phyloP scores from a whole-genome alignment of 1,140 invertebrate genomes.

The Muscidifurax raptorellus region DNA sequence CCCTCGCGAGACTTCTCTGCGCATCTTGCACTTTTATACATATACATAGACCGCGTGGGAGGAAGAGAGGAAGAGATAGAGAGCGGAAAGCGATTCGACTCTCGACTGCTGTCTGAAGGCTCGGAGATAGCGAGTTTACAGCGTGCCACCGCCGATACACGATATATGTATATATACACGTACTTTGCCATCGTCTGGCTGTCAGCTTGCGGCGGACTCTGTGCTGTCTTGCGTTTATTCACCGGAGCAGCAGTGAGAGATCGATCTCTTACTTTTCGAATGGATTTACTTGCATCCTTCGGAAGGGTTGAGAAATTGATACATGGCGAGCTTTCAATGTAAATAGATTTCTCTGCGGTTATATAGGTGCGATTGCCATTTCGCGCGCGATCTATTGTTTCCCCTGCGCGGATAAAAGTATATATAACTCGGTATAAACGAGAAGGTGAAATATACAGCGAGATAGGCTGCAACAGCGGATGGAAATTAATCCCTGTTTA shows the following conservation, averaged over 20 bases:
- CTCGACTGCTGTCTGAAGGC: background rate
- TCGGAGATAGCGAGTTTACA: constrained; percentile 32
- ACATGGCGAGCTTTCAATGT: no score
- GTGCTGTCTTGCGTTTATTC: background rate
- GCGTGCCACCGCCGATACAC: background rate
- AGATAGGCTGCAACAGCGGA: no score
- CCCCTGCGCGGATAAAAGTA: no score
- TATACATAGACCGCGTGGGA: no score
- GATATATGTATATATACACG: no score
- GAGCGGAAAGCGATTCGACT: background rate
- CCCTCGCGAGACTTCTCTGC: background rate
- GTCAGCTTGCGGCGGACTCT: background rate
- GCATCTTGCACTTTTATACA: background rate
- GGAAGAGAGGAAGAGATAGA: background rate
- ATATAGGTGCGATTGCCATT: no score
- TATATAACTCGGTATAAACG: no score
- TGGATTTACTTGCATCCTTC: background rate
- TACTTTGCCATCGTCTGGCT: background rate
- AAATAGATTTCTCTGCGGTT: no score
- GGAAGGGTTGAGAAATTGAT: no score
- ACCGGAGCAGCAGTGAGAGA: background rate
- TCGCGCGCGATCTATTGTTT: no score
- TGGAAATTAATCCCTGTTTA: background rate
- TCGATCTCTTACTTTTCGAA: background rate
- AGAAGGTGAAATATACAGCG: no score